Base-by-base conservation (phyloP, 2,797 vertebrate species). In the Artibeus jamaicensis region DNA sequence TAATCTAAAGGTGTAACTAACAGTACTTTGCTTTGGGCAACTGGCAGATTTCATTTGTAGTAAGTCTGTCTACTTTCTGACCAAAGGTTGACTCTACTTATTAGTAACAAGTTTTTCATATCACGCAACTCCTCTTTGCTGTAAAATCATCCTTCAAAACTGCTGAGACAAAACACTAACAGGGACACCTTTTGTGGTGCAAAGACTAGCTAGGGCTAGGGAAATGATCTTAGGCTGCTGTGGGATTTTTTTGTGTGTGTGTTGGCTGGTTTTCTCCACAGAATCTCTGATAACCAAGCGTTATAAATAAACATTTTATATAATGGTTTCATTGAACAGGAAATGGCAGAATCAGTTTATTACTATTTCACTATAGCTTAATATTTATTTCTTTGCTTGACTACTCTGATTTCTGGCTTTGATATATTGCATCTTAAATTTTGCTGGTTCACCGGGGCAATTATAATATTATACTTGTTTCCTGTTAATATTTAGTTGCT, bases 371-470 rank as follows among this genome's bases (percentile, higher is more conserved):
- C 21, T 78, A 34, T 68, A 18, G 74, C 15, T 85, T 78, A 78
- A 65, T 62, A 44, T 62, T 94, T 88, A 59, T 83, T 88, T 95
- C 79, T 94, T 81, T 85, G 65, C 57, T 78, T 95, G 50, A 19
- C 29, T 48, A 42, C 53, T 89, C 94, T 71, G 53, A 78, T 73
- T 94, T 87, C 67, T 62, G 22, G 37, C 9, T 93, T 96, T 91
- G 67, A 96, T 71, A 74, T 0, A 53, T 15, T 81, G 14, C 22
- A 88, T 85, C 48, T 91, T 87, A 95, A 85, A 93, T 86, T 91
- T 70, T 55, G 24, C 53, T 89, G 22, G n/a, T 79, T 93, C 46
- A 79, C 44, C 29, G 39, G 57, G n/a, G 67, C 68, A 91, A 70
- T 68, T 87, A 59, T 3, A 88, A 57, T 77, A 85, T 91, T 90